Percentiles rank a stretch among this genome's conserved stretches.
Conservation (phyloP, 2,888 invertebrate species). For the Acronicta leporina region DNA sequence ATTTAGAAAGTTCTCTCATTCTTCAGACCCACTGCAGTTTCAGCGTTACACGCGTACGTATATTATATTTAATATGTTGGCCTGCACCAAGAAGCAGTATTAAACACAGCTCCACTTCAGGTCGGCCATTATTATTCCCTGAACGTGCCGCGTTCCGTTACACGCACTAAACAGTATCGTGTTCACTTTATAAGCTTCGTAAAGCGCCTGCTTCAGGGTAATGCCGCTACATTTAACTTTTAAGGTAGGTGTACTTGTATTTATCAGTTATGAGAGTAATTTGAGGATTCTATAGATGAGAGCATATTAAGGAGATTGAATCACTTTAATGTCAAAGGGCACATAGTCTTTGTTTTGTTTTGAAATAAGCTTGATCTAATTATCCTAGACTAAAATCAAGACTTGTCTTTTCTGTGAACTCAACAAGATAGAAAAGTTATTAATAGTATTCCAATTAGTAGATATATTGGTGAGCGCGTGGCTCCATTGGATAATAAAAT, state of each 20-base stretch:
- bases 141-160: conserved; percentile 32
- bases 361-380: too few relatives aligned
- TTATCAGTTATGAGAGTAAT: conserved; percentile 11
- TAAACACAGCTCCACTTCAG: conserved; percentile 20
- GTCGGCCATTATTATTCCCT: conserved; percentile 46
- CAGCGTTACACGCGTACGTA: not conserved
- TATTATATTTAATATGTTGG: not conserved
- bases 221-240: conserved; percentile 30
- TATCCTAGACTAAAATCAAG: too few relatives aligned
- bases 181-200: conserved; percentile 47
- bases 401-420: too few relatives aligned
- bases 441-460: too few relatives aligned
- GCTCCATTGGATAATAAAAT: too few relatives aligned
- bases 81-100: not conserved
- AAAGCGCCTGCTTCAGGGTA: conserved; percentile 37
- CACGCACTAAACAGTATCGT: conserved; percentile 48
- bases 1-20: too few relatives aligned
- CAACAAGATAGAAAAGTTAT: too few relatives aligned
- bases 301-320: too few relatives aligned
- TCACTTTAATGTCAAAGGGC: too few relatives aligned
- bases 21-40: not conserved
- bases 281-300: not conserved
- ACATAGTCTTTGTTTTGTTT: too few relatives aligned
- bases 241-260: conserved; percentile 24
- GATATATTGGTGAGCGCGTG: too few relatives aligned